A percentile compares a stretch with the other conserved stretches of the same genome.
phyloP scores from a whole-genome alignment of 2,888 invertebrate genomes.

The Scaeva pyrastri region DNA sequence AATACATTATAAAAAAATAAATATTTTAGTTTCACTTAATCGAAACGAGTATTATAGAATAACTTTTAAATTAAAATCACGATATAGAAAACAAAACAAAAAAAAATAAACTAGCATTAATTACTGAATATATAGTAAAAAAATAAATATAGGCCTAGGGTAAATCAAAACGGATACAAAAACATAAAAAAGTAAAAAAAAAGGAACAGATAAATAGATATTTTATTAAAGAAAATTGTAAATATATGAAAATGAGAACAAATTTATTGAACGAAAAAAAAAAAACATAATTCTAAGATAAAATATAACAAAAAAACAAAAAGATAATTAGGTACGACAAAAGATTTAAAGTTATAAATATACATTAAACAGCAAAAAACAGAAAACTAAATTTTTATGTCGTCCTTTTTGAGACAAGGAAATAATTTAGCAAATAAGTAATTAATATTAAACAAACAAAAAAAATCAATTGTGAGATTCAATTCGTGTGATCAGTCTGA shows the following conservation, averaged over 20 bases:
- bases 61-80: slow-evolving; percentile 49
- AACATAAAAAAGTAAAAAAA: no score
- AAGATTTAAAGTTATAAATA: slow-evolving; percentile 56
- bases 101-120: slow-evolving; percentile 34
- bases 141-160: slow-evolving; percentile 39
- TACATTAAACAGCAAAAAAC: slow-evolving; percentile 42
- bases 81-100: slow-evolving; percentile 25
- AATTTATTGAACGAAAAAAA: slow-evolving; percentile 52
- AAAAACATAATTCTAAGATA: slow-evolving; percentile 47
- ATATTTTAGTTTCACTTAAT: slow-evolving; percentile 14
- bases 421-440: slow-evolving; percentile 60
- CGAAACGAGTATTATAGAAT: slow-evolving; percentile 58
- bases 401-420: slow-evolving; percentile 72
- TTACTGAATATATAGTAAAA: slow-evolving; percentile 39
- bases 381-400: slow-evolving; percentile 57
- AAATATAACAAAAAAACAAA: slow-evolving; percentile 18
- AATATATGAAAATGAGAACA: slow-evolving; percentile 63
- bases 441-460: slow-evolving; percentile 24
- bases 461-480: slow-evolving; percentile 75
- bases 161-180: slow-evolving; percentile 24
- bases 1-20: neutral
- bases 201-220: slow-evolving; percentile 60
- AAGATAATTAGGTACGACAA: slow-evolving; percentile 20
- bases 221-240: slow-evolving; percentile 70
- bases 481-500: slow-evolving; percentile 74